phyloP scores from a whole-genome alignment of 2,797 vertebrate species.

The Huso huso region DNA sequence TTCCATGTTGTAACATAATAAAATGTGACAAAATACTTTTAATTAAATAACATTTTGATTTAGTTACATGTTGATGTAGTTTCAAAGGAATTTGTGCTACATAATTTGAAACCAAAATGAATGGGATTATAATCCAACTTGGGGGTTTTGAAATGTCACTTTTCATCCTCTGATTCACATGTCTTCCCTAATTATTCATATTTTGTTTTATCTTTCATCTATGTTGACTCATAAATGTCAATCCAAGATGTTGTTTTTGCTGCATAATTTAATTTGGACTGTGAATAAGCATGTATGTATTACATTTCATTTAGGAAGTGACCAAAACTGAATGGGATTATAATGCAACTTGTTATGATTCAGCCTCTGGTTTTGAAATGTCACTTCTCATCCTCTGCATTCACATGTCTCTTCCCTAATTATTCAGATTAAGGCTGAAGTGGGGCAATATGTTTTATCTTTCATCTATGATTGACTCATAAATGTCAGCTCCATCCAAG shows the following conservation, averaged over 20 bases:
- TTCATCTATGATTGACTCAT: neutral
- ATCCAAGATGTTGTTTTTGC: neutral
- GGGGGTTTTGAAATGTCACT: neutral
- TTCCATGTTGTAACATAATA: too few species aligned
- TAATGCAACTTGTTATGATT: constrained; percentile 1
- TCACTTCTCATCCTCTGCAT: neutral
- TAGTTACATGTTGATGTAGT: neutral
- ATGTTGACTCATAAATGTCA: constrained; percentile 1
- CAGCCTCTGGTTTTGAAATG: neutral
- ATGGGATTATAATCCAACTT: neutral
- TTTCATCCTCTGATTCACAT: too few species aligned
- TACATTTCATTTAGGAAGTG: neutral
- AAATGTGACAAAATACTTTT: too few species aligned
- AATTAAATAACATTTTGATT: too few species aligned
- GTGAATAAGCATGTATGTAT: too few species aligned
- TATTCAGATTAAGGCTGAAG: neutral
- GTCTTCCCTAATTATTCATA: constrained; percentile 1
- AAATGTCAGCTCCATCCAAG: neutral
- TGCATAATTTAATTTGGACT: too few species aligned
- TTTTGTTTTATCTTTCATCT: constrained; percentile 2
- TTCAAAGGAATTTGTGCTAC: neutral
- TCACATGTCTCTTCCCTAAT: constrained; percentile 1
- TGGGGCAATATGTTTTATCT: constrained; percentile 1
- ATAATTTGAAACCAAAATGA: neutral
- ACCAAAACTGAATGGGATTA: neutral